phyloP scores from a whole-genome alignment of 2,888 invertebrate genomes.

The Stenodera caucasica region DNA sequence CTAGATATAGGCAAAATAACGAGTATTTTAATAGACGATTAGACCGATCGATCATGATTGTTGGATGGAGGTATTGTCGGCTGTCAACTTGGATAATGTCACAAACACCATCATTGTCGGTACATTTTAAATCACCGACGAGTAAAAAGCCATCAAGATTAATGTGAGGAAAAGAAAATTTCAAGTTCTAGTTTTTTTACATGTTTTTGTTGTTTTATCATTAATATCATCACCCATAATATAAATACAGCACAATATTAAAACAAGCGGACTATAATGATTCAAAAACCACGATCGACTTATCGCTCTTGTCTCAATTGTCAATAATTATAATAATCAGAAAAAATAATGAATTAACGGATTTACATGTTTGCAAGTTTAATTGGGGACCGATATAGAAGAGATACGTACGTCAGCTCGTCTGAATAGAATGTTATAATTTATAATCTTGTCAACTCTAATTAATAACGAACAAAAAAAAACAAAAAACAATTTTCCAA shows the following conservation, averaged over 20 bases:
- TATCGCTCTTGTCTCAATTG: too few species aligned
- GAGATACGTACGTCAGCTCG: slow-evolving; percentile 31
- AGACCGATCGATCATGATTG: slow-evolving; percentile 33
- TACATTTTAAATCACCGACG: neutral
- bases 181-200: neutral
- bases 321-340: too few species aligned
- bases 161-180: neutral
- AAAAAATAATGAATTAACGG: too few species aligned
- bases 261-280: too few species aligned
- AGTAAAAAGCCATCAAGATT: slow-evolving; percentile 1
- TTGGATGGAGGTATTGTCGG: slow-evolving; percentile 32
- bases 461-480: too few species aligned
- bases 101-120: slow-evolving; percentile 13
- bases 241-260: too few species aligned
- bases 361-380: slow-evolving; percentile 27
- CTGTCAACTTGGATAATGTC: slow-evolving; percentile 37
- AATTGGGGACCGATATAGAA: slow-evolving; percentile 33
- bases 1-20: slow-evolving; percentile 30
- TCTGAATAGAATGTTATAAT: too few species aligned
- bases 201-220: neutral
- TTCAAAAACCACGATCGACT: too few species aligned
- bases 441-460: too few species aligned
- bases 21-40: slow-evolving; percentile 31
- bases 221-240: neutral
- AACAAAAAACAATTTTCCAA: too few species aligned